These are phyloP conservation scores for Lochmaea crataegi DNA, from an alignment of 2,888 invertebrate genomes.

Conservation along the genomic window DNA sequence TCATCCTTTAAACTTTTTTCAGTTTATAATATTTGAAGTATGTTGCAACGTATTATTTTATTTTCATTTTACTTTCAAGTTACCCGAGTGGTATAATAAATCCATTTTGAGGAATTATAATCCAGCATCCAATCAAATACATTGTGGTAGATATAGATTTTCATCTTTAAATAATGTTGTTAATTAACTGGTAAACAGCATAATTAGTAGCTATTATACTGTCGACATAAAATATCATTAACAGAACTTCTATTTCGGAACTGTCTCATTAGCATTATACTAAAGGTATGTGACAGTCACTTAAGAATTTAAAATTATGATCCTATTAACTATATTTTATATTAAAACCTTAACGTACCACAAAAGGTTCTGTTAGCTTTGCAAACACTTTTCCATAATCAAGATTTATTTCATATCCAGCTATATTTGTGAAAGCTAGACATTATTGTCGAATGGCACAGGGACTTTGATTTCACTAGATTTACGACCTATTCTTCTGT, in stretches of 20 bases:
- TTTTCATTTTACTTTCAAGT: too few relatives aligned
- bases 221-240: conserved; percentile 15
- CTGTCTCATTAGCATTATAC: conserved; percentile 10
- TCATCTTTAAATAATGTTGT: not conserved
- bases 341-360: not conserved
- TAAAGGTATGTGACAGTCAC: conserved; percentile 6
- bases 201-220: conserved; percentile 1
- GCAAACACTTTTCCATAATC: conserved; percentile 30
- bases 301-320: conserved; percentile 13
- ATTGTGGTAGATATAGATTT: too few relatives aligned
- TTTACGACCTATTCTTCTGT: conserved; percentile 44
- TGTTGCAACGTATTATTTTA: too few relatives aligned
- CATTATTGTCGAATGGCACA: conserved; percentile 44
- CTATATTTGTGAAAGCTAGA: too few relatives aligned
- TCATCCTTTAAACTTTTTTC: too few relatives aligned
- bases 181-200: not conserved
- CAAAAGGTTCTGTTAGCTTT: conserved; percentile 1
- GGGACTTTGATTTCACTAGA: conserved; percentile 47
- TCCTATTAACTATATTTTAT: conserved; percentile 11
- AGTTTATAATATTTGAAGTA: too few relatives aligned
- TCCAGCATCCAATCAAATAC: too few relatives aligned
- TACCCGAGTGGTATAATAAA: too few relatives aligned
- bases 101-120: too few relatives aligned
- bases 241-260: conserved; percentile 2
- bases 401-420: conserved; percentile 39